These are phyloP conservation scores for Cenopis cana DNA, from an alignment of 2,888 invertebrate species.

Conservation along the genomic window DNA sequence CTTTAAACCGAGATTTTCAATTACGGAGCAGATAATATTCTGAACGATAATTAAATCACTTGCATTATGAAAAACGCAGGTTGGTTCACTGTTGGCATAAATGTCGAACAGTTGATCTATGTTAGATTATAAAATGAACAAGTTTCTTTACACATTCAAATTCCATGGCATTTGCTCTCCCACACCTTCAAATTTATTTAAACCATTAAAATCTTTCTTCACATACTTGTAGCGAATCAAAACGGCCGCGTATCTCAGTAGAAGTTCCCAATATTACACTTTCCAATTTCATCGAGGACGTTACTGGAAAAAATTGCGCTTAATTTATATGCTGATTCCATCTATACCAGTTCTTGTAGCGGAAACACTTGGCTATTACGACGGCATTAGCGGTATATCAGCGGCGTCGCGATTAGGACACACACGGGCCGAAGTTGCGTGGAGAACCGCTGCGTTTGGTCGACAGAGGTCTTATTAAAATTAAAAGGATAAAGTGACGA, in stretches of 20 bases:
- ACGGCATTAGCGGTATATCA: constrained; percentile 62
- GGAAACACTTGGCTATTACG: constrained; percentile 70
- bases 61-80: too few relatives aligned
- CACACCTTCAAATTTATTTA: constrained; percentile 20
- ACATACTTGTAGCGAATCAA: constrained; percentile 33
- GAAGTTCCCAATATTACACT: constrained; percentile 56
- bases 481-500: too few relatives aligned
- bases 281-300: constrained; percentile 57
- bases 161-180: constrained; percentile 9
- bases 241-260: constrained; percentile 46
- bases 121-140: constrained; percentile 1
- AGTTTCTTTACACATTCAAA: constrained; percentile 1
- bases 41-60: too few relatives aligned
- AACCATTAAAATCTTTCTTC: constrained; percentile 28
- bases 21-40: too few relatives aligned
- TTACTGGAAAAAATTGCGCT: constrained; percentile 48
- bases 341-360: constrained; percentile 64
- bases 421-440: background rate
- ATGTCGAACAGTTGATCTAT: background rate
- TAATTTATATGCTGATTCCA: constrained; percentile 61
- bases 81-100: background rate
- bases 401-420: constrained; percentile 52
- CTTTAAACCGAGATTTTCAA: too few relatives aligned
- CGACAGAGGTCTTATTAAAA: too few relatives aligned
- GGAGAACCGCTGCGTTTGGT: background rate